phyloP scores from a whole-genome alignment of 2,888 invertebrate species.

The Leucophenga montana region DNA sequence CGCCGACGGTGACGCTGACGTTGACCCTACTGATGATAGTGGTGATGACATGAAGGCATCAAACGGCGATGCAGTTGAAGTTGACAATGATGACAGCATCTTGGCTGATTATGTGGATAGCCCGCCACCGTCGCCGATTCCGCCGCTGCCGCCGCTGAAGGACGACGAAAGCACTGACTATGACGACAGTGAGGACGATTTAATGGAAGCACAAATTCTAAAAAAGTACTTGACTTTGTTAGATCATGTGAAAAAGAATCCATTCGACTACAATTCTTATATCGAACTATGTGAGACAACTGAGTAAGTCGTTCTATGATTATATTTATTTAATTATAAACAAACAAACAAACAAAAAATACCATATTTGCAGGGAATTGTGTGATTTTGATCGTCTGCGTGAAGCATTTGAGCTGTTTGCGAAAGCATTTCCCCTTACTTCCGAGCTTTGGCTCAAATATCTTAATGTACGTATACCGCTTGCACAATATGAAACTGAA shows the following conservation, averaged over 20 bases:
- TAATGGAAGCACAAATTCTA: background rate
- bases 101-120: background rate
- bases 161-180: too few relatives aligned
- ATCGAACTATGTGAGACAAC: constrained; percentile 5
- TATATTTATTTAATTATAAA: too few relatives aligned
- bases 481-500: constrained; percentile 1
- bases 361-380: background rate
- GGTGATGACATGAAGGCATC: background rate
- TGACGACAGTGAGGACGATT: background rate
- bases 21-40: too few relatives aligned
- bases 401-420: background rate
- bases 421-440: background rate
- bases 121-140: too few relatives aligned
- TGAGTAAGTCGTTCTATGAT: background rate
- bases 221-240: background rate
- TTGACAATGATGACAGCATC: background rate
- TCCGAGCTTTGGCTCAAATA: constrained; percentile 10
- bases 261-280: constrained; percentile 10
- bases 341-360: too few relatives aligned
- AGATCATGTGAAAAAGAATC: background rate
- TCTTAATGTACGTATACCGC: background rate
- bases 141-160: too few relatives aligned
- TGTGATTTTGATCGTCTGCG: constrained; percentile 14
- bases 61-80: background rate
- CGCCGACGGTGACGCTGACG: background rate